Base-by-base conservation (phyloP, 2,797 vertebrate genomes). In the Acanthornis magna region DNA sequence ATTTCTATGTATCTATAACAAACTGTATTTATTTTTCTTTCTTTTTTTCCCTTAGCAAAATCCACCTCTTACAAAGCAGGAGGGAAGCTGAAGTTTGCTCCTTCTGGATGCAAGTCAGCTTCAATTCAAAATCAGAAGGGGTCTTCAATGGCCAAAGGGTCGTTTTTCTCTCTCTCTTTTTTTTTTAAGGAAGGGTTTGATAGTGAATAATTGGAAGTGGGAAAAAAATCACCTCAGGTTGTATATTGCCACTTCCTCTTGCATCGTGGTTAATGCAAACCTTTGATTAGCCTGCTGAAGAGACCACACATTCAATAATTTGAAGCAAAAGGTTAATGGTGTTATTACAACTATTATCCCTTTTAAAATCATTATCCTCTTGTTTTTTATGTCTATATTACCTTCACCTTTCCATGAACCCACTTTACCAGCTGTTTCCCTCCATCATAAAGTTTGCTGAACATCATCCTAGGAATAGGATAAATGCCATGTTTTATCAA, bases 361-460 rank as follows among this genome's bases (percentile, higher is more conserved):
- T 98, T 98, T 99, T 98, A 99, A 99, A 99, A 98, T 99, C 98
- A 98, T 98, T 98, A 98, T 97, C 98, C 98, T 98, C 98, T 98
- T 98, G 98, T 98, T 98, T 98, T 99, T 98, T 98, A 97, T 98
- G 98, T 98, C 99, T 98, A 98, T 98, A 99, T 99, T 99, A 99
- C 98, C 98, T 99, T 99, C 99, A 99, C 99, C 99, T 99, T 98
- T 98, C 98, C 81, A 96, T 99, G 99, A 99, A 99, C 99, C 98
- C 99, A 98, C 98, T 99, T 99, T 98, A 98, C 98, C 98, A 98
- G 98, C 99, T 99, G 98, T 98, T 98, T 96, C 98, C 98, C 98
- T 98, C 98, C 95, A 97, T 98, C 98, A 98, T 98, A 99, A 99
- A 99, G 98, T 99, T 98, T 98, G 99, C 98, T 98, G 98, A 98